These are phyloP conservation scores for Hyles lineata DNA, from an alignment of 2,888 invertebrate genomes.

Conservation along the genomic window DNA sequence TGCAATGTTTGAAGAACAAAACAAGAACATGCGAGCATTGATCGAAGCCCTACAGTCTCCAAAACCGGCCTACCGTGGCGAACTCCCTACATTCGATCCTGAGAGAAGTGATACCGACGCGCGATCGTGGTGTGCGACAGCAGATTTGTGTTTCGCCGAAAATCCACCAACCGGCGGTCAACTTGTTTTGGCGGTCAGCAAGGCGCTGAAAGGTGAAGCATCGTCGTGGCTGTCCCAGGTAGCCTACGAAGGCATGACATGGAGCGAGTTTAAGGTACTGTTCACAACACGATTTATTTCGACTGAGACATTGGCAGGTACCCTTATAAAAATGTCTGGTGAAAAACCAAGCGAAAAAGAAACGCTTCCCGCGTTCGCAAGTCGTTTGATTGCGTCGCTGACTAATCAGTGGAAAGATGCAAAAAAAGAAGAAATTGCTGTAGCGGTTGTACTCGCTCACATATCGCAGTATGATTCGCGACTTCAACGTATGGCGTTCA, in stretches of 20 bases:
- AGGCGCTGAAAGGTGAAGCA: conserved; percentile 30
- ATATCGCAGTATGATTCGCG: conserved; percentile 32
- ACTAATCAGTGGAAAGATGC: conserved; percentile 26
- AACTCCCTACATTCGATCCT: too few relatives aligned
- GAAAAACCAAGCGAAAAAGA: conserved; percentile 37
- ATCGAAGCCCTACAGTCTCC: too few relatives aligned
- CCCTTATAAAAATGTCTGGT: conserved; percentile 34
- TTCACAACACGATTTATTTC: conserved; percentile 32
- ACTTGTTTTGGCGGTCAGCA: conserved; percentile 29
- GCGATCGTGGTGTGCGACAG: conserved; percentile 25
- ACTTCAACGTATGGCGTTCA: conserved; percentile 33
- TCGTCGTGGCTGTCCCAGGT: conserved; percentile 38
- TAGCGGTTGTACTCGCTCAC: conserved; percentile 31
- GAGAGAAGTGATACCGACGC: conserved; percentile 27
- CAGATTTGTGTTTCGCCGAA: conserved; percentile 28
- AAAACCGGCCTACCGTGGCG: too few relatives aligned
- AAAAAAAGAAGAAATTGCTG: conserved; percentile 33
- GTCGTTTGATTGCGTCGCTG: conserved; percentile 31
- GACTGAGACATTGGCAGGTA: conserved; percentile 31
- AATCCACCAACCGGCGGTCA: neutral
- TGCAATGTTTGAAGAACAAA: too few relatives aligned
- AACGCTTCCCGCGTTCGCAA: conserved; percentile 32
- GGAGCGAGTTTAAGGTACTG: conserved; percentile 36
- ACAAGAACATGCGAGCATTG: too few relatives aligned
- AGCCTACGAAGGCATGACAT: conserved; percentile 37